phyloP scores from a whole-genome alignment of 2,888 invertebrate species.

The Limnephilus marmoratus region DNA sequence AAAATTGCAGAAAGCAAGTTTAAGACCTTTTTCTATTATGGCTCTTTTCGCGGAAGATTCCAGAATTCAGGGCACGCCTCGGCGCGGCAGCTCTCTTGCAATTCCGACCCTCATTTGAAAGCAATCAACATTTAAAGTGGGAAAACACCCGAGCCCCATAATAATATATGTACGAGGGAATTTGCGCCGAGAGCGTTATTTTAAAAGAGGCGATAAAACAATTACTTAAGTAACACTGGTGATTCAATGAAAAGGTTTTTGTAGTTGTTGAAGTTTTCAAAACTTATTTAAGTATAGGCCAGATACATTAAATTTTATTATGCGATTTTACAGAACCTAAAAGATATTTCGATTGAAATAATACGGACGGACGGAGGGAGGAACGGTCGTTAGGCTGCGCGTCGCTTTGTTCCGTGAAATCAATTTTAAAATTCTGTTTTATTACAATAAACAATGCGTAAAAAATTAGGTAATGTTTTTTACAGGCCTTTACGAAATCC shows the following conservation, averaged over 20 bases:
- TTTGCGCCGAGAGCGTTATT: not conserved
- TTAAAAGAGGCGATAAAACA: not conserved
- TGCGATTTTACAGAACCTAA: too few relatives aligned
- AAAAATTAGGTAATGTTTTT: too few relatives aligned
- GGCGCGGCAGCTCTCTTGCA: not conserved
- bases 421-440: too few relatives aligned
- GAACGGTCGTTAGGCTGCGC: too few relatives aligned
- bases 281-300: too few relatives aligned
- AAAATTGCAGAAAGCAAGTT: not conserved
- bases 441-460: too few relatives aligned
- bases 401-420: too few relatives aligned
- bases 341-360: too few relatives aligned
- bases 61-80: not conserved
- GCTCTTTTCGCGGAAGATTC: not conserved
- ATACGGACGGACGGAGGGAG: too few relatives aligned
- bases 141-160: not conserved
- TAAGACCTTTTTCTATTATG: not conserved
- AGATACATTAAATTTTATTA: too few relatives aligned
- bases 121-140: constrained; percentile 2
- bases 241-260: not conserved
- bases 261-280: not conserved
- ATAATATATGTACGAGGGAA: not conserved
- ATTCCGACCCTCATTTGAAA: not conserved
- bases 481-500: too few relatives aligned
- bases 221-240: not conserved